These are phyloP conservation scores for Motacilla alba DNA, from an alignment of 2,113 vertebrate species.

Conservation along the genomic window DNA sequence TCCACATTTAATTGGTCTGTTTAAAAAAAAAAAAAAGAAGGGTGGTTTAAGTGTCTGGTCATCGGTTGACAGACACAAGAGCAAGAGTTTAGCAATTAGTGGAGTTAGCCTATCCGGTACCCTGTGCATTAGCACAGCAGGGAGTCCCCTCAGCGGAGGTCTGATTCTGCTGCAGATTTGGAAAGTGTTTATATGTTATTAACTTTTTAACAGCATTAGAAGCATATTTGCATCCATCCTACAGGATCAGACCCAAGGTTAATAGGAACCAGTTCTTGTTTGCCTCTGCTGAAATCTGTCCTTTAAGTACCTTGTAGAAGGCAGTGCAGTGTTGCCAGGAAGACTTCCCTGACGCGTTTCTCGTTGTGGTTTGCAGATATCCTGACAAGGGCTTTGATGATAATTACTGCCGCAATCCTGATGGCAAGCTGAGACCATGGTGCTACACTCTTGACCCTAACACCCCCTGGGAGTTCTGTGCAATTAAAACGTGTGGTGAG, in stretches of 20 bases:
- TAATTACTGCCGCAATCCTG: constrained; percentile 99
- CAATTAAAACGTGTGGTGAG: constrained; percentile 96
- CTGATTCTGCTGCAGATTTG: neutral
- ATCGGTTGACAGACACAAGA: constrained; percentile 12
- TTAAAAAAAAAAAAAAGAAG: neutral
- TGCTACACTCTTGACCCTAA: constrained; percentile 95
- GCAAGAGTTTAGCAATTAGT: constrained; percentile 33
- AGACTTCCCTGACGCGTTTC: constrained; percentile 68
- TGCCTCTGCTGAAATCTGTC: neutral
- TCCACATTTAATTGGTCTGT: constrained; percentile 61
- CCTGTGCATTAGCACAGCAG: constrained; percentile 29
- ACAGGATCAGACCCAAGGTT: neutral
- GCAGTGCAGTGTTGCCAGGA: constrained; percentile 35
- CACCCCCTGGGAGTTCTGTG: constrained; percentile 94
- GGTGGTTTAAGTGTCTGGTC: constrained; percentile 14
- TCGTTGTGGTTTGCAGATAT: constrained; percentile 82
- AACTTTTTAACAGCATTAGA: neutral
- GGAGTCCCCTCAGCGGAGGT: neutral
- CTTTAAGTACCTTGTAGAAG: neutral
- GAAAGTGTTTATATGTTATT: neutral
- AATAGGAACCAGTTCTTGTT: neutral
- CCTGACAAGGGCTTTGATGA: constrained; percentile 95
- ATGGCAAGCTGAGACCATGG: constrained; percentile 92
- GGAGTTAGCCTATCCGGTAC: constrained; percentile 10
- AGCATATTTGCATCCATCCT: neutral